Evolutionary conservation across 2,888 invertebrate genomes (phyloP).

Genomic region (Ophioninae sp.): DNA sequence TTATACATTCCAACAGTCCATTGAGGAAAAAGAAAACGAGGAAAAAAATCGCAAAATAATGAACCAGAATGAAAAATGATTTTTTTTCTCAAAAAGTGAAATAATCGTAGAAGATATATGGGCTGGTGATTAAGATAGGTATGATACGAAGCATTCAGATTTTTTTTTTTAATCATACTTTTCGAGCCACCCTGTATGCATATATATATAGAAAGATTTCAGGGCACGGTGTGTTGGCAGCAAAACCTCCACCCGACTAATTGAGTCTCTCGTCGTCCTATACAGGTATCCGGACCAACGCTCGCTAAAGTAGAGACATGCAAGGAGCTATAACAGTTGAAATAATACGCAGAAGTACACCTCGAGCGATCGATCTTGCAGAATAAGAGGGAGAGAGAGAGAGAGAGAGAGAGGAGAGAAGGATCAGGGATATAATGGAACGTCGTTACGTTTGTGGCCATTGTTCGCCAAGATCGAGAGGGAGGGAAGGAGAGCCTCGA

Average conservation of each 20-base stretch:
- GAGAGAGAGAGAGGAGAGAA: constrained; percentile 28
- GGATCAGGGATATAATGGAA: constrained; percentile 53
- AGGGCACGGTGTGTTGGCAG: constrained; percentile 18
- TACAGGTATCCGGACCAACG: constrained; percentile 9
- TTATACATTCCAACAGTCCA: no score
- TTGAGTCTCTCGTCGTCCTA: constrained; percentile 41
- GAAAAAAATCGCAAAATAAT: no score
- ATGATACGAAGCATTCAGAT: not conserved
- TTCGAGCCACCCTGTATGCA: not conserved
- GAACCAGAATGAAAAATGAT: no score
- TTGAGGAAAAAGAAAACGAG: no score
- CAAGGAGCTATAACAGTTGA: constrained; percentile 35
- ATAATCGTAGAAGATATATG: not conserved
- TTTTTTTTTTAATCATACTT: not conserved
- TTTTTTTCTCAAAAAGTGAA: not conserved
- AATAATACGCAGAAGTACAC: constrained; percentile 39
- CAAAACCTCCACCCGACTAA: constrained; percentile 33
- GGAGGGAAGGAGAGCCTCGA: constrained; percentile 26
- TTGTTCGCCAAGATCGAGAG: constrained; percentile 44
- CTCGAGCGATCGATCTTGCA: constrained; percentile 34
- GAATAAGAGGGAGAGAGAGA: constrained; percentile 17
- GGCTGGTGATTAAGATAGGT: not conserved
- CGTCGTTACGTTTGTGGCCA: constrained; percentile 55
- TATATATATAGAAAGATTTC: not conserved
- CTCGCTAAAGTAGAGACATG: constrained; percentile 38